Evolutionary conservation across 2,797 vertebrate species (phyloP), one percentile per base, ranked within the genome.

Genomic region (Nothura maculosa): DNA sequence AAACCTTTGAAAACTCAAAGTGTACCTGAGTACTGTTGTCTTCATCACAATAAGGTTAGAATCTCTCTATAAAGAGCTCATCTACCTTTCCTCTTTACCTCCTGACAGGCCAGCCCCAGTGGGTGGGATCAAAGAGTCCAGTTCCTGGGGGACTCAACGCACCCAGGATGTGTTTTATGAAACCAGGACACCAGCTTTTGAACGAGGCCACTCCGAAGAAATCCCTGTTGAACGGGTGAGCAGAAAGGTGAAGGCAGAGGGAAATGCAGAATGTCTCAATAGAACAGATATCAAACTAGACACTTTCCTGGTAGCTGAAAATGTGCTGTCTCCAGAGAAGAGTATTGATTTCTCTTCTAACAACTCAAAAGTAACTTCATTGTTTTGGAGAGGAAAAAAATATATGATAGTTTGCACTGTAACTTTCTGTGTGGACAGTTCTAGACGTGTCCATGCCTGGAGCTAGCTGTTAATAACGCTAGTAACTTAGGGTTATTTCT

Each of bases 121-220:
- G 84, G 92, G 96, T 25, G 97, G 97, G 42, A 97, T 98, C 91
- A 98, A 96, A 38, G 98, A 97, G 24, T 98, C 98, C 4, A 97
- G 98, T 28, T 99, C 98, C 0, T 99, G 98, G 98, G 98, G 98
- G 21, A 98, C 97, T 4, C 98, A 99, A 60, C 98, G 98, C 84
- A 97, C 98, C 63, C 98, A 98, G 93, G 98, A 99, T 2, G 92
- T 86, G 27, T 97, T 98, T 52, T 96, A 92, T 8, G 98, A 97
- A 78, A 98, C 97, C 81, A 97, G 97, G 82, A 98, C 98, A 43
- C 97, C 97, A 60, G 97, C 96, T 19, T 94, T 98, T 85, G 98
- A 98, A n/a, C 96, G 98, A 66, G 99, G 98, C 75, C 98, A 97
- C 48, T 99, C 99, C 1, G 98, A 98, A 48, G 99, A 99, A 94